Evolutionary conservation across 2,888 invertebrate genomes (phyloP).

Genomic region (Cephus nigrinus): DNA sequence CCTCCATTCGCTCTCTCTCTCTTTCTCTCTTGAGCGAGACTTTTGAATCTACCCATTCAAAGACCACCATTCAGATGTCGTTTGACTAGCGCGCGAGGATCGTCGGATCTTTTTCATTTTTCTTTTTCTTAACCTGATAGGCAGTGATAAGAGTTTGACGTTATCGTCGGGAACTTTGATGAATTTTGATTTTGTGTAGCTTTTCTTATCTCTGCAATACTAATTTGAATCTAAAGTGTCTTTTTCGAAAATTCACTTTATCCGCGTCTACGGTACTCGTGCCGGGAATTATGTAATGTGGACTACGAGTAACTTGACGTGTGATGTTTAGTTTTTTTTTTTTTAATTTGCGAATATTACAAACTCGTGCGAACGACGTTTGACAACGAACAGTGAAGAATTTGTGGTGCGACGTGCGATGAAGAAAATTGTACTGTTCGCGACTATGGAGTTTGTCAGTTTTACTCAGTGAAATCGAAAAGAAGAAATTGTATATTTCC

Average conservation of each 20-base stretch:
- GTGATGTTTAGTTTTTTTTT: neutral
- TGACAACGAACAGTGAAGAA: neutral
- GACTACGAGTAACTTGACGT: neutral
- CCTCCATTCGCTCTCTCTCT: neutral
- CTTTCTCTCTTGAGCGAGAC: neutral
- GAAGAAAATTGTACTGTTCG: neutral
- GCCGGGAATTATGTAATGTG: neutral
- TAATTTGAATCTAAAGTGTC: neutral
- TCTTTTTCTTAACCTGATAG: neutral
- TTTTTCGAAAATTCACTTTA: neutral
- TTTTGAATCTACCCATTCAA: neutral
- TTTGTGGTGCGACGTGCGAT: neutral
- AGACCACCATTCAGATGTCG: neutral
- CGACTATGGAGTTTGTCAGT: neutral
- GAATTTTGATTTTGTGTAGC: neutral
- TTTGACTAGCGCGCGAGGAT: neutral
- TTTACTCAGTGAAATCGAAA: neutral
- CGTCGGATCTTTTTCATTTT: neutral
- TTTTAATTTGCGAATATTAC: neutral
- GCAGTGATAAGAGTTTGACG: neutral
- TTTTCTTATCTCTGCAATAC: neutral
- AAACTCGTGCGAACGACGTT: neutral
- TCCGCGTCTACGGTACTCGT: neutral
- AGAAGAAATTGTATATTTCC: neutral
- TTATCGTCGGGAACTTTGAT: neutral